Evolutionary conservation across 2,888 invertebrate species (phyloP).

Genomic region (Colletes collaris): DNA sequence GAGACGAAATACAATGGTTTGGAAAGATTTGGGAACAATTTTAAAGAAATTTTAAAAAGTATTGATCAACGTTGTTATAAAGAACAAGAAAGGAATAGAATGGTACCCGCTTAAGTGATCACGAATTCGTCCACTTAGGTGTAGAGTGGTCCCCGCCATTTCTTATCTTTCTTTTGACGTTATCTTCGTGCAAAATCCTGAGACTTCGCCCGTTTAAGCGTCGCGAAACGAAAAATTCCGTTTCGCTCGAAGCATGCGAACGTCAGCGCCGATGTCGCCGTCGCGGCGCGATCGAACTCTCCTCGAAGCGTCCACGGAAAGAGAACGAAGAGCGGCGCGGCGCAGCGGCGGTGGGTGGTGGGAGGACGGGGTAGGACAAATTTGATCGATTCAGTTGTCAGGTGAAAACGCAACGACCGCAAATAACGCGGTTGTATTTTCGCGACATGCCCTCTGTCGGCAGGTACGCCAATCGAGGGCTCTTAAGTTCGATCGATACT

Average conservation of each 20-base stretch:
- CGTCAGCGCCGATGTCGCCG: conserved; percentile 40
- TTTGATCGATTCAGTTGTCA: conserved; percentile 63
- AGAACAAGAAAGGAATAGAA: no score
- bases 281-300: conserved; percentile 52
- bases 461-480: conserved; percentile 58
- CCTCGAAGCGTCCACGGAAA: conserved; percentile 32
- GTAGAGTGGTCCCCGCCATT: no score
- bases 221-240: neutral
- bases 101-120: no score
- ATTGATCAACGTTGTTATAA: no score
- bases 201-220: no score
- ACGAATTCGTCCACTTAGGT: no score
- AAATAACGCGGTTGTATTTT: conserved; percentile 57
- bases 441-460: conserved; percentile 65
- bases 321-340: conserved; percentile 8
- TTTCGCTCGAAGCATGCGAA: conserved; percentile 34
- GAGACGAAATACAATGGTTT: no score
- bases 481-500: conserved; percentile 65
- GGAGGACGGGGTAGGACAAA: conserved; percentile 11
- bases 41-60: no score
- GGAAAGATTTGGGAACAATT: no score
- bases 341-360: neutral
- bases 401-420: conserved; percentile 57
- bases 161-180: no score
- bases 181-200: no score